Evolutionary conservation across 2,888 invertebrate genomes (phyloP), one percentile per base, ranked within the genome.

Genomic region (Rhingia rostrata): DNA sequence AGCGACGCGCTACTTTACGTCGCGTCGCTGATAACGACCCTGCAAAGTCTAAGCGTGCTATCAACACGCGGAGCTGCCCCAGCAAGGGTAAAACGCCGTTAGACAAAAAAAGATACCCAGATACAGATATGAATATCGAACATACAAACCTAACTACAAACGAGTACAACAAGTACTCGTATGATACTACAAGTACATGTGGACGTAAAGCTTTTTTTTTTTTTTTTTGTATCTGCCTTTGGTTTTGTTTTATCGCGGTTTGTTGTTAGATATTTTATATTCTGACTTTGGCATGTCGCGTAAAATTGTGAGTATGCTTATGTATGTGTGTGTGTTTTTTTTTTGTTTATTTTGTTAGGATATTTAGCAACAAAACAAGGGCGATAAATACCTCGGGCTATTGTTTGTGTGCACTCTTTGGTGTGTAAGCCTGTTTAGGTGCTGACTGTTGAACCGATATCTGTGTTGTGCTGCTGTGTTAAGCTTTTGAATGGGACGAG

Each of bases 71-170:
- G 60, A 66, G 53, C 45, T 10, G 4, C 22, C 35, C 54, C 53
- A 80, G 43, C 37, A 81, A 73, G 60, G 60, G 66, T 51, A 61
- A 66, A 66, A 14, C 60, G 49, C 63, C 73, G 66, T 73, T 69
- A 80, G 67, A 74, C 67, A 63, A 56, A 69, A 66, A 35, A 74
- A 45, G 63, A 74, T 69, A 74, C 72, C n/a, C 43, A 67, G 74
- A 74, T 80, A 69, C 49, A 70, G 70, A 63, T 78, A 80, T 30
- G 10, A 45, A 39, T 9, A 22, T 35, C 37, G 39, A 12, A 30
- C n/a, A n/a, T 49, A 67, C 14, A 33, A 47, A 35, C 45, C 14
- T 32, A 53, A 53, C 10, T 60, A 49, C 37, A 5, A 22, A 22
- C 12, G 9, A 22, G 4, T 35, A 60, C 3, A 35, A 7, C 4